Evolutionary conservation across 2,888 invertebrate genomes (phyloP), one percentile per base, ranked within the genome.

Genomic region (Stegana nigrithorax): DNA sequence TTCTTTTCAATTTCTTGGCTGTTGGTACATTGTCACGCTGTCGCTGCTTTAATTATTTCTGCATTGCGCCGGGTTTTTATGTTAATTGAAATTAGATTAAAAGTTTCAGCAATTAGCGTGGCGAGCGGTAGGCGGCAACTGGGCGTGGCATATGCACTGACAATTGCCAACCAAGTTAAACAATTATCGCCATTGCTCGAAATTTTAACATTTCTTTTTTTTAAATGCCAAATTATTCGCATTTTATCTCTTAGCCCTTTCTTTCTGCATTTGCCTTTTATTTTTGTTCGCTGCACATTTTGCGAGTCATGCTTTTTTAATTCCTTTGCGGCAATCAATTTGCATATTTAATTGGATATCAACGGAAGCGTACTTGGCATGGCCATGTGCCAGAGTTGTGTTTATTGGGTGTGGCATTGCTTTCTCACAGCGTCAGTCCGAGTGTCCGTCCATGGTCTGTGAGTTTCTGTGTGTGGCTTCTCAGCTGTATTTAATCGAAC

Each of bases 321-420:
- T 55, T 55, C 53, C 23, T 36, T 55, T 55, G 53, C 36, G 53
- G 53, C 53, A 55, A 36, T 55, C 53, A 55, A 55, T 55, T 55
- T 55, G 53, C 53, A 55, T 55, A 55, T 55, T 36, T 55, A 55
- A 55, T 55, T 55, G 53, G 53, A 55, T 55, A 55, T 55, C 36
- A 55, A 21, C 10, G 32, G 12, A 36, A 55, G 36, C 36, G 36
- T n/a, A n/a, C n/a, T n/a, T n/a, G n/a, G n/a, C n/a, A n/a, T n/a
- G n/a, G n/a, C n/a, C n/a, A n/a, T n/a, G n/a, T n/a, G n/a, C n/a
- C n/a, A n/a, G 42, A 42, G 17, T 12, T 32, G 32, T 32, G n/a
- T 32, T 32, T 32, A n/a, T 32, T 8, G 32, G 32, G n/a, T n/a
- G n/a, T n/a, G n/a, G n/a, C n/a, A n/a, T n/a, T n/a, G n/a, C n/a